Conservation (phyloP, 53 echinoderm and acorn worm genomes). For the Echinarachnius parma region DNA sequence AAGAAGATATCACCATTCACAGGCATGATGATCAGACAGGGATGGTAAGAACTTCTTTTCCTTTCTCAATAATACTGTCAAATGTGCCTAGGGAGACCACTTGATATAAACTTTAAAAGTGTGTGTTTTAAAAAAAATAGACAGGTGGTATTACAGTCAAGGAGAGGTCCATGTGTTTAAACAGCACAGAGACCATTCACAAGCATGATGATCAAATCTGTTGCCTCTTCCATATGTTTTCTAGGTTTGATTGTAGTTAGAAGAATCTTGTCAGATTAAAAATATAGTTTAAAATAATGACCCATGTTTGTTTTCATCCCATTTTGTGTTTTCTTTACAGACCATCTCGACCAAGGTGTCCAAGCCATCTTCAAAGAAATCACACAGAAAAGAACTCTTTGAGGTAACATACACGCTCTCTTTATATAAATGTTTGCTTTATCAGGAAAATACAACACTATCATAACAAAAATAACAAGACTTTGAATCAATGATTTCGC, state of each 20-base stretch:
- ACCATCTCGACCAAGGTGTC: conserved; percentile 24
- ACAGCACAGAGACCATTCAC: conserved; percentile 78
- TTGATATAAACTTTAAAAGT: no score
- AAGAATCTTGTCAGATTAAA: not conserved
- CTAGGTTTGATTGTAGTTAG: not conserved
- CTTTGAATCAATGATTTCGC: no score
- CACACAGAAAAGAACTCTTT: conserved; percentile 15
- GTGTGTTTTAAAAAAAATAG: no score
- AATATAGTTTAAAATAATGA: not conserved
- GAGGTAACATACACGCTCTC: no score
- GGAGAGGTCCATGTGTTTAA: conserved; percentile 97
- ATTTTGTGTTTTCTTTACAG: conserved; percentile 5
- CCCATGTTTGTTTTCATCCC: not conserved
- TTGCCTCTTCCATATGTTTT: not conserved
- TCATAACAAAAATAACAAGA: no score
- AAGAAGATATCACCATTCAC: conserved; percentile 92
- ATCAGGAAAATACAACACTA: no score
- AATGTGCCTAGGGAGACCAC: no score
- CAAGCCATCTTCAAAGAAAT: conserved; percentile 14
- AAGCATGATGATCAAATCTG: conserved; percentile 18
- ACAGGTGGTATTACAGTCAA: no score
- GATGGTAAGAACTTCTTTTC: conserved; percentile 72
- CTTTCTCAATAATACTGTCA: no score
- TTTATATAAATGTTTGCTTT: no score
- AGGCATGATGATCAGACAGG: conserved; percentile 72